Conservation (phyloP, 2,888 invertebrate genomes). For the Oscheius sp. region DNA sequence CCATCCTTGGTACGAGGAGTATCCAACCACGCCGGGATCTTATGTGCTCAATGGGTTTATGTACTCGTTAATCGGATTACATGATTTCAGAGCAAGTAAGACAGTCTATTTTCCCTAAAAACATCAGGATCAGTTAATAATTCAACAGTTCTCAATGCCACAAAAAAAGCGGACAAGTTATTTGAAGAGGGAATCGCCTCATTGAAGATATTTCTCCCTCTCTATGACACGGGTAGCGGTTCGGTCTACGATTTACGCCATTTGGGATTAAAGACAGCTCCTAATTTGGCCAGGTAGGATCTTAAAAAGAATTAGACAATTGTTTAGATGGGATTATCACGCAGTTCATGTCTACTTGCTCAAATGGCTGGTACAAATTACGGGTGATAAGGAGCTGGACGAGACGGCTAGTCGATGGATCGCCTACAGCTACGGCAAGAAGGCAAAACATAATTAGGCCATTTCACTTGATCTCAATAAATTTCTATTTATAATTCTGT, state of each 20-base stretch:
- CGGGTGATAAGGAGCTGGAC: constrained; percentile 75
- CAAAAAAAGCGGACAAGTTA: neutral
- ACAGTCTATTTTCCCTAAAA: too few species aligned
- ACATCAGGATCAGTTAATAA: constrained; percentile 79
- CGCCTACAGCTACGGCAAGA: constrained; percentile 66
- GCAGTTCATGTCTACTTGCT: constrained; percentile 95
- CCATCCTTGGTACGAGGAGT: constrained; percentile 94
- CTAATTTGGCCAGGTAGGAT: constrained; percentile 84
- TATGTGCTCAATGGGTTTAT: constrained; percentile 98
- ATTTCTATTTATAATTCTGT: too few species aligned
- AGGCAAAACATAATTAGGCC: constrained; percentile 63
- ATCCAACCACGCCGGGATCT: constrained; percentile 92
- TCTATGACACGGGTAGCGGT: constrained; percentile 94
- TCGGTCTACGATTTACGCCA: constrained; percentile 96
- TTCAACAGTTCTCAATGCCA: constrained; percentile 77
- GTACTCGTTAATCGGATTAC: constrained; percentile 93
- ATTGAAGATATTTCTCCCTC: constrained; percentile 85
- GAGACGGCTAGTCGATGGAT: constrained; percentile 68
- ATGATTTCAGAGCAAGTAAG: constrained; percentile 80
- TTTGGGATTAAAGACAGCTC: constrained; percentile 83
- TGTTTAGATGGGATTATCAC: constrained; percentile 89
- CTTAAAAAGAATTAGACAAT: neutral
- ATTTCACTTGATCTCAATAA: too few species aligned
- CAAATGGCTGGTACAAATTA: constrained; percentile 85
- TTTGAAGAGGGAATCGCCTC: constrained; percentile 75